Evolutionary conservation across 2,888 invertebrate genomes (phyloP).

Genomic region (Copidosoma aretas): DNA sequence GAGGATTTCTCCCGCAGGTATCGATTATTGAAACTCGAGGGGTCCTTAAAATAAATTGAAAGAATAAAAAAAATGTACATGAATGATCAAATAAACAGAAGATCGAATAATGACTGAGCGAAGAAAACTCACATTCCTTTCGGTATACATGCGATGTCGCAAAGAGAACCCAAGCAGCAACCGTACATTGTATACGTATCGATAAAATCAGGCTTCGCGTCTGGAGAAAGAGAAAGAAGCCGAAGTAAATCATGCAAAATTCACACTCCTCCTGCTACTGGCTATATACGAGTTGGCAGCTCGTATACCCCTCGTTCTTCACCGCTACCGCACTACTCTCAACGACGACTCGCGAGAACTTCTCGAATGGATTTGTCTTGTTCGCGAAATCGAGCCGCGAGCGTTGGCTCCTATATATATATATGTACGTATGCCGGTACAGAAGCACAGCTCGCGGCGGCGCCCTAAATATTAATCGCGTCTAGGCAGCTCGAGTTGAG

Average conservation of each 20-base stretch:
- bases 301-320: constrained; percentile 1
- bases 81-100: too few species aligned
- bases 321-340: background rate
- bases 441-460: background rate
- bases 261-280: background rate
- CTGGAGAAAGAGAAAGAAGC: background rate
- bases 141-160: too few species aligned
- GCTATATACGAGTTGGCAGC: too few species aligned
- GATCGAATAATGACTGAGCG: too few species aligned
- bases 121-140: too few species aligned
- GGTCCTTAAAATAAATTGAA: too few species aligned
- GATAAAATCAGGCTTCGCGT: background rate
- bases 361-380: constrained; percentile 33
- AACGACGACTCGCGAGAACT: background rate
- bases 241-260: constrained; percentile 10
- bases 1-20: too few species aligned
- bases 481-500: too few species aligned
- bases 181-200: too few species aligned
- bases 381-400: constrained; percentile 25
- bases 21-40: too few species aligned
- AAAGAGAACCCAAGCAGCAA: too few species aligned
- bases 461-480: background rate
- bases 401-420: background rate
- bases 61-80: too few species aligned
- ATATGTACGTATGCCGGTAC: background rate